These are phyloP conservation scores for Dasyurus viverrinus DNA, from an alignment of 2,113 vertebrate species.

Conservation along the genomic window DNA sequence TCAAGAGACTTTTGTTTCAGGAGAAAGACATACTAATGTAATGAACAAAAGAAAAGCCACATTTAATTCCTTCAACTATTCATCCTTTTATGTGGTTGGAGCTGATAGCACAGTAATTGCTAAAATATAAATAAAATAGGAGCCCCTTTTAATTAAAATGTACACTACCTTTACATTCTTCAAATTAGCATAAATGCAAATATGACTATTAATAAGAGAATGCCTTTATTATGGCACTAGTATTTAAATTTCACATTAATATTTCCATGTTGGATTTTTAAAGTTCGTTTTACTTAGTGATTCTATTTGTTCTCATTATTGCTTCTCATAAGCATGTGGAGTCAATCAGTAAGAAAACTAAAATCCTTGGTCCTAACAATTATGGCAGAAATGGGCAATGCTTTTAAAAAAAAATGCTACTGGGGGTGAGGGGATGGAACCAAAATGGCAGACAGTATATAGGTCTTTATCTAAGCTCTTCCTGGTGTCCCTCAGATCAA, in stretches of 20 bases:
- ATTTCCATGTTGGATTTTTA: constrained; percentile 62
- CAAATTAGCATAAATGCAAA: constrained; percentile 66
- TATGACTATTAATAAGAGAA: constrained; percentile 52
- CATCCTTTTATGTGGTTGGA: constrained; percentile 23
- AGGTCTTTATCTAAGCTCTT: too few relatives aligned
- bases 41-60: constrained; percentile 49
- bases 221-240: constrained; percentile 51
- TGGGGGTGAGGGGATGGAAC: too few relatives aligned
- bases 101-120: constrained; percentile 58
- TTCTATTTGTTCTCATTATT: constrained; percentile 67
- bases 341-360: constrained; percentile 48
- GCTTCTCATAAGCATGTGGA: constrained; percentile 55
- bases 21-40: constrained; percentile 55
- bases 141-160: constrained; percentile 35
- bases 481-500: too few relatives aligned
- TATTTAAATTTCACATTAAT: constrained; percentile 75
- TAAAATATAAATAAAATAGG: background rate
- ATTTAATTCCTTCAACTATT: background rate
- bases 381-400: constrained; percentile 43
- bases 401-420: constrained; percentile 48
- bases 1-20: constrained; percentile 36
- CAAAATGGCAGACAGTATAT: too few relatives aligned
- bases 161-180: constrained; percentile 66
- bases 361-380: constrained; percentile 36
- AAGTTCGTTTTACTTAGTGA: constrained; percentile 66